Evolutionary conservation across 2,113 vertebrate genomes (phyloP).

Genomic region (Saiga tatarica): DNA sequence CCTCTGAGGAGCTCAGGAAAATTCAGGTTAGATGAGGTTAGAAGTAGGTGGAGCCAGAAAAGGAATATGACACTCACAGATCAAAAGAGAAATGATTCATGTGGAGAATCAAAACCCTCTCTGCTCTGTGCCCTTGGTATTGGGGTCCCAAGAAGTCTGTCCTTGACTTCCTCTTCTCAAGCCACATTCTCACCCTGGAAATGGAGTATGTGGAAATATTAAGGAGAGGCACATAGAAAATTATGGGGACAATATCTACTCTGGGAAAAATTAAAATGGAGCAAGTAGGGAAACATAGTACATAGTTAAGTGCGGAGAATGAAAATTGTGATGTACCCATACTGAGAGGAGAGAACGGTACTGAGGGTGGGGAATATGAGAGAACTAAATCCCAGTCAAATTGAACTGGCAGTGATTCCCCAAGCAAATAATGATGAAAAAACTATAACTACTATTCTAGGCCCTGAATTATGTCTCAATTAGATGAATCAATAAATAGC

Average conservation of each 20-base stretch:
- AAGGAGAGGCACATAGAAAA: neutral
- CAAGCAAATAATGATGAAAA: neutral
- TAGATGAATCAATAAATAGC: neutral
- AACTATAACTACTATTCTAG: neutral
- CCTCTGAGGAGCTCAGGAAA: slow-evolving; percentile 5
- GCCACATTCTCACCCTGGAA: neutral
- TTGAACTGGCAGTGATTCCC: neutral
- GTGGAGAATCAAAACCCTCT: neutral
- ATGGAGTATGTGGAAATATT: neutral
- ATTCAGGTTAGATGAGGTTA: slow-evolving; percentile 17
- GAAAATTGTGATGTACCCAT: neutral
- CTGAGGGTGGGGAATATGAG: neutral
- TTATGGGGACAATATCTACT: neutral
- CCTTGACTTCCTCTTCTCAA: neutral
- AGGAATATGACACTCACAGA: neutral
- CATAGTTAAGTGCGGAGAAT: neutral
- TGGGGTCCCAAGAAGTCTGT: neutral
- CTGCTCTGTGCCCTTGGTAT: neutral
- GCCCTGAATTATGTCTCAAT: neutral
- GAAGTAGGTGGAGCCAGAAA: slow-evolving; percentile 20
- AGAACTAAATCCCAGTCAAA: neutral
- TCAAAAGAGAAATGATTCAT: neutral
- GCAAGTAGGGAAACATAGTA: neutral
- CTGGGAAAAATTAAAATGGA: neutral
- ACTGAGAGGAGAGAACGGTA: neutral